Evolutionary conservation across 2,888 invertebrate species (phyloP).

Genomic region (Myopa testacea): DNA sequence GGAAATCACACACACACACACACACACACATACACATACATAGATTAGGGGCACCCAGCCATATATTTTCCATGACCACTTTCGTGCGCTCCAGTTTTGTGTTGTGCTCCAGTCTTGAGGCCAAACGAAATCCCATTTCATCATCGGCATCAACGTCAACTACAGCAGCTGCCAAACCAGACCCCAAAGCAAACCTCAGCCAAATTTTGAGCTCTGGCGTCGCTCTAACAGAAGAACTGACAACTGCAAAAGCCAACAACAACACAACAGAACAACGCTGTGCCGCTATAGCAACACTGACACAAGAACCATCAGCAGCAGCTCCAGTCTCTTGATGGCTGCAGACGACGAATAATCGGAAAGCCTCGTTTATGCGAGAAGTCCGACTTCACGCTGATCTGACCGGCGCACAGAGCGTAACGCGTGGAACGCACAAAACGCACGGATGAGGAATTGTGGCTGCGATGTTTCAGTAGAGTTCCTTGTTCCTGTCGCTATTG

Average conservation of each 20-base stretch:
- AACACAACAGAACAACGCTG: not conserved
- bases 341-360: too few relatives aligned
- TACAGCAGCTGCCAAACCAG: not conserved
- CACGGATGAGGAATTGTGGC: too few relatives aligned
- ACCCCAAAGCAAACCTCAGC: not conserved
- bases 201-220: not conserved
- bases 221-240: not conserved
- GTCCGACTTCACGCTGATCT: too few relatives aligned
- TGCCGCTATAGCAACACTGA: not conserved
- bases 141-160: not conserved
- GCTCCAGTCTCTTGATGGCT: not conserved
- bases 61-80: not conserved
- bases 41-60: not conserved
- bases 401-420: too few relatives aligned
- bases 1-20: slow-evolving; percentile 5
- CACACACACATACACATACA: not conserved
- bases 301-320: not conserved
- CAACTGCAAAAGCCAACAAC: not conserved
- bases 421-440: too few relatives aligned
- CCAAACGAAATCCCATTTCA: not conserved
- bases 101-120: too few relatives aligned
- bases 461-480: too few relatives aligned
- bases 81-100: not conserved
- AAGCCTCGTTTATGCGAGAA: too few relatives aligned
- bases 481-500: too few relatives aligned